Evolutionary conservation across 2,113 vertebrate genomes (phyloP), one percentile per base, ranked within the genome.

Genomic region (Sprattus sprattus): DNA sequence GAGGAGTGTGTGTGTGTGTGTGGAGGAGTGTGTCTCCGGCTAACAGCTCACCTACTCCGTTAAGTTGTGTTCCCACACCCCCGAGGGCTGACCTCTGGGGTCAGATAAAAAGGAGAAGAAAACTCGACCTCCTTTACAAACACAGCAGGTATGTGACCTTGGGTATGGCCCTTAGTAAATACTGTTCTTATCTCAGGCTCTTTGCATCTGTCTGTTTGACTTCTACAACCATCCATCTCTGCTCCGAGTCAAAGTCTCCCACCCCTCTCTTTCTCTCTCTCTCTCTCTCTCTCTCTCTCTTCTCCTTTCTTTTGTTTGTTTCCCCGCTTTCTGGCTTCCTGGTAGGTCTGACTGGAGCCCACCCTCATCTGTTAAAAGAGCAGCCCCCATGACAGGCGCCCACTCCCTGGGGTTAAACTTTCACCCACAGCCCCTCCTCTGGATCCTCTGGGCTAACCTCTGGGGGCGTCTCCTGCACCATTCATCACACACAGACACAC

Each of bases 141-240:
- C 87, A 90, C 2, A 89, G 2, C 85, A 85, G 82, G 13, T 91
- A 90, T 93, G 88, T 82, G 78, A 82, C 89, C 89, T 87, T 88
- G 89, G 82, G 82, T 81, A 83, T 89, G 71, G 39, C 46, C 78
- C 84, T 81, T 54, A 5, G 82, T 88, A 85, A 84, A 86, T 83
- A 82, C 45, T n/a, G 2, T 60, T 82, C 89, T 91, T 91, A 92
- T 92, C 89, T 89, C 83, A 32, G 64, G 49, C 28, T 82, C 64
- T n/a, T 67, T 67, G 25, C 25, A 18, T 60, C 54, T 60, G 54
- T 28, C 25, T 84, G 47, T 83, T 87, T 86, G 49, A 86, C 88
- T 81, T 85, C 39, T 84, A 60, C 78, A 64, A 81, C 50, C 84
- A 87, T 85, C 49, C 60, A 78, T 87, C 86, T 82, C 75, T 71